Base-by-base conservation (phyloP, 1,140 invertebrate genomes). In the Lasioglossum albipes region DNA sequence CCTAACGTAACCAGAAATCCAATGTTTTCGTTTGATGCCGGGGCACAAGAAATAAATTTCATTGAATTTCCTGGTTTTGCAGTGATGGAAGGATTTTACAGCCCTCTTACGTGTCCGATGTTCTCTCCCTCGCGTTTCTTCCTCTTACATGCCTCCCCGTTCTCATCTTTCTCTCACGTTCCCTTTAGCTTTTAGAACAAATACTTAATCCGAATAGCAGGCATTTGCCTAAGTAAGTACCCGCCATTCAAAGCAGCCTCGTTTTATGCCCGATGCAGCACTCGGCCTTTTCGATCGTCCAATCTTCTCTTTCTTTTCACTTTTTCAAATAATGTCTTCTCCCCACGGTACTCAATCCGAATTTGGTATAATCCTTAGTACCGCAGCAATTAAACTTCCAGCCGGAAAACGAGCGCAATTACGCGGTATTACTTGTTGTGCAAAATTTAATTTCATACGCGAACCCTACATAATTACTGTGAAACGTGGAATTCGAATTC, bases 141-240 rank as follows among this genome's bases (percentile, higher is more conserved):
- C 77, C 54, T 57, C 73, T 72, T 77, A 72, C 76, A 70, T 69
- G 62, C 61, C 71, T 73, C 68, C 76, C 10, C 10, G 13, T 73
- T 82, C 75, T 79, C 85, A 83, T 84, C 72, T 78, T 84, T 89
- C 87, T 84, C 86, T 81, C 86, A 87, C 84, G 78, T 79, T 87
- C 86, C 89, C 87, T 89, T 89, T 81, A 89, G 89, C 91, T 93
- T 92, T 92, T 90, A 92, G 89, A 92, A 93, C 92, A 93, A 92
- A 92, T 93, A 93, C 92, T 93, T 93, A 92, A 92, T 92, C 89
- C 90, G 88, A 91, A 92, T 92, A 89, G 89, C 88, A 84, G 84
- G 89, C 90, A 92, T 92, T 92, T 92, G 91, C 91, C 85, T 92
- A 92, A 92, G 91, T 93, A 91, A 92, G 90, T 92, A 89, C 89